Evolutionary conservation across 2,797 vertebrate genomes (phyloP).

Genomic region (Tarsius wallacei): DNA sequence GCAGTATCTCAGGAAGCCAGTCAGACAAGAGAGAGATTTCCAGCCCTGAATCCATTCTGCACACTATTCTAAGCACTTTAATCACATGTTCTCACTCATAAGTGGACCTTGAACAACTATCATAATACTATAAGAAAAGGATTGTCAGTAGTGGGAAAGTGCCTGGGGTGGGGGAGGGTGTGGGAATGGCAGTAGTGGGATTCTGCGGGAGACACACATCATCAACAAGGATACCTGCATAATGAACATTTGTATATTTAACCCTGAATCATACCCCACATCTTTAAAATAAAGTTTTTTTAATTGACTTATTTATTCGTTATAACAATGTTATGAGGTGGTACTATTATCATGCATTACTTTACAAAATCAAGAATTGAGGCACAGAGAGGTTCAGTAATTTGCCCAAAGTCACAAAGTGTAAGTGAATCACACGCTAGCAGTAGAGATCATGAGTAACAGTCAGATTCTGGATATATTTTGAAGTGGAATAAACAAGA

Average conservation of each 20-base stretch:
- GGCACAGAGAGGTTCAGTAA: neutral
- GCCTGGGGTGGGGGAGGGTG: no score
- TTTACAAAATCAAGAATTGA: neutral
- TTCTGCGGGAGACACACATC: no score
- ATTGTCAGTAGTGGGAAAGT: no score
- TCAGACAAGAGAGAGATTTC: neutral
- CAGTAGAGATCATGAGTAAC: no score
- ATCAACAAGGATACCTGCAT: no score
- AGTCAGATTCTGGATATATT: neutral
- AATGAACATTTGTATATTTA: no score
- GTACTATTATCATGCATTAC: neutral
- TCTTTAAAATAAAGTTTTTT: no score
- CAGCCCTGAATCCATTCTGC: neutral
- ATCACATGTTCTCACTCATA: no score
- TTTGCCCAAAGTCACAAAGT: neutral
- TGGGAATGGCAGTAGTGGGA: no score
- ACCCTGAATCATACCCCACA: no score
- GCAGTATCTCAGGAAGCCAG: neutral
- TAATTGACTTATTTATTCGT: neutral
- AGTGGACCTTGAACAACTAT: no score
- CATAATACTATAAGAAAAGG: no score
- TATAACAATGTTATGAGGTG: neutral
- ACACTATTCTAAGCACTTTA: neutral
- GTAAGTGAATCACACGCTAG: neutral
- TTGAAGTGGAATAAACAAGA: neutral